Evolutionary conservation across 2,888 invertebrate species (phyloP).

Genomic region (Hetaerina titia): DNA sequence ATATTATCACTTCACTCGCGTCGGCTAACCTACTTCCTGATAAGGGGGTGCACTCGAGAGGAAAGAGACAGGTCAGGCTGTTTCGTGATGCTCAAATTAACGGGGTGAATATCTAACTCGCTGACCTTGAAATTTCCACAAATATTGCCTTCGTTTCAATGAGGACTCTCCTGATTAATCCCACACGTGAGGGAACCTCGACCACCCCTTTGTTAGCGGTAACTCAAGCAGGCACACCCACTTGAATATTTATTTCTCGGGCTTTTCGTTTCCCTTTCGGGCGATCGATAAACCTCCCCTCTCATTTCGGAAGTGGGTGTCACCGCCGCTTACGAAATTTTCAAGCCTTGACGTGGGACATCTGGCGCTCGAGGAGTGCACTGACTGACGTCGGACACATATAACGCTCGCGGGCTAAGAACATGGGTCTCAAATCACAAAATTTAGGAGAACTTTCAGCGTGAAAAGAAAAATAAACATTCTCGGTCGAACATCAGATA

Average conservation of each 20-base stretch:
- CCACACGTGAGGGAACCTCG: background rate
- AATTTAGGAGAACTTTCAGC: background rate
- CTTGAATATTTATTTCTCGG: background rate
- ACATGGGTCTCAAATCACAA: background rate
- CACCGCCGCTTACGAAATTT: background rate
- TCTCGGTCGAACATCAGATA: too few relatives aligned
- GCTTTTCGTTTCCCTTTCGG: background rate
- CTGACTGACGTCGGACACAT: background rate
- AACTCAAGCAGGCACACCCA: background rate
- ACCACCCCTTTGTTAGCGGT: background rate
- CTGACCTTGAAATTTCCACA: background rate
- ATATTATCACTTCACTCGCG: background rate
- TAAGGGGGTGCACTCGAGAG: background rate
- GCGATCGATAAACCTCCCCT: background rate
- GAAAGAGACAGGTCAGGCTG: background rate
- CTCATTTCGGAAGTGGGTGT: background rate
- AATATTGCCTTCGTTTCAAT: background rate
- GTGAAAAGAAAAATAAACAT: background rate
- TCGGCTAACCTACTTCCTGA: slow-evolving; percentile 29
- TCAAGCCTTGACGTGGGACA: background rate
- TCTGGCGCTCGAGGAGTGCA: background rate
- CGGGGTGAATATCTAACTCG: background rate
- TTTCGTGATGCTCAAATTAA: background rate
- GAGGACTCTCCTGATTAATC: background rate
- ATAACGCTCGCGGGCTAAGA: background rate